Evolutionary conservation across 2,113 vertebrate genomes (phyloP).

Genomic region (Bungarus multicinctus): DNA sequence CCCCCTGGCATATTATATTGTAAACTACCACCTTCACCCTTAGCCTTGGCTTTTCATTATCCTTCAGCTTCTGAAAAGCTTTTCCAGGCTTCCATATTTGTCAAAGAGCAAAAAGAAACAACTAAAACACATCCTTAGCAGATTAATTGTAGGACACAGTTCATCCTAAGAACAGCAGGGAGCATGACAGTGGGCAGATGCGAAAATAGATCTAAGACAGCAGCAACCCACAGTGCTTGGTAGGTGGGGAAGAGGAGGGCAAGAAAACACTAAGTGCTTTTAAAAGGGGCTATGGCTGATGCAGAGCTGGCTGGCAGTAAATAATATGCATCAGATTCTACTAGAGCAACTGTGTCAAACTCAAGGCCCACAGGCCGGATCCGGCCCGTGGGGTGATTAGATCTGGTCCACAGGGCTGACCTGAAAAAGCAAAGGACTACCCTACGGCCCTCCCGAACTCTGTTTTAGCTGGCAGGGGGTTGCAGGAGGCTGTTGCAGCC

Average conservation of each 20-base stretch:
- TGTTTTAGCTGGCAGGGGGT: too few species aligned
- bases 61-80: background rate
- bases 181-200: background rate
- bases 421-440: too few species aligned
- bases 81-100: background rate
- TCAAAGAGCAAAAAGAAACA: background rate
- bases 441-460: too few species aligned
- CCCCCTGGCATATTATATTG: background rate
- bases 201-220: background rate
- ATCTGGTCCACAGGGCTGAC: too few species aligned
- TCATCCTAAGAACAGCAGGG: background rate
- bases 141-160: background rate
- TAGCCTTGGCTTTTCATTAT: background rate
- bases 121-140: background rate
- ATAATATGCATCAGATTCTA: constrained; percentile 12
- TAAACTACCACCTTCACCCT: background rate
- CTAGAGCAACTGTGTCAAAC: background rate
- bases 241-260: background rate
- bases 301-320: background rate
- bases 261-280: fast-evolving
- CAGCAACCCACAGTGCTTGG: too few species aligned
- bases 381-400: too few species aligned
- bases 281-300: fast-evolving
- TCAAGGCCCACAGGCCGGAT: too few species aligned
- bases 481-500: too few species aligned